Evolutionary conservation across 1,140 invertebrate genomes (phyloP).

Genomic region (Microplitis demolitor): DNA sequence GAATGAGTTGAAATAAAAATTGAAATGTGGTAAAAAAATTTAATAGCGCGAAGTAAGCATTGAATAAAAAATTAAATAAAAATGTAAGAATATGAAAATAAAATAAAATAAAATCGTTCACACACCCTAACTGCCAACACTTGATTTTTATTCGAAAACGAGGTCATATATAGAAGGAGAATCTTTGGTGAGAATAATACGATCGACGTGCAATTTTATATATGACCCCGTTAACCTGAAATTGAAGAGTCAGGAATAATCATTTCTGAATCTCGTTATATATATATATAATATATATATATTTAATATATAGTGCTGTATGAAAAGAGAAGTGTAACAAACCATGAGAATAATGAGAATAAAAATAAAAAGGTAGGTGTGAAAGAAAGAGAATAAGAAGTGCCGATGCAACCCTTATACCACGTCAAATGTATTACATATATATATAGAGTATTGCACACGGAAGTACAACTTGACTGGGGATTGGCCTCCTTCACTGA

Average conservation of each 20-base stretch:
- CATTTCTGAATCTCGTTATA: neutral
- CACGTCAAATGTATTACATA: neutral
- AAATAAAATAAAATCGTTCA: neutral
- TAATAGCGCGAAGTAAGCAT: too few species aligned
- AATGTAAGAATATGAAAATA: neutral
- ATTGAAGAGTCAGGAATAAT: constrained; percentile 12
- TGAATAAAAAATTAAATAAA: too few species aligned
- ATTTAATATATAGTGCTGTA: neutral
- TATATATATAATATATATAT: neutral
- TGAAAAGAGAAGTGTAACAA: too few species aligned
- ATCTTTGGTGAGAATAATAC: neutral
- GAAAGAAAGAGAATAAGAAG: neutral
- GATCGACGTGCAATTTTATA: constrained; percentile 8
- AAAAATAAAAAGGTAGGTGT: neutral
- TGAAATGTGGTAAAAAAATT: too few species aligned
- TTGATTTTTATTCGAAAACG: constrained; percentile 1
- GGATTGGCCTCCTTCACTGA: constrained; percentile 30
- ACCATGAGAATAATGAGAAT: neutral
- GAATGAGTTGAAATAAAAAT: too few species aligned
- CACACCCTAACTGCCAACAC: neutral
- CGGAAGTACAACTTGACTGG: neutral
- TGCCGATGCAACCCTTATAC: neutral
- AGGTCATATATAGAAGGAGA: neutral
- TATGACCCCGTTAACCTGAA: neutral
- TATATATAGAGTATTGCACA: neutral